Conservation (phyloP, 2,797 vertebrate species). For the Margarornis squamiger region DNA sequence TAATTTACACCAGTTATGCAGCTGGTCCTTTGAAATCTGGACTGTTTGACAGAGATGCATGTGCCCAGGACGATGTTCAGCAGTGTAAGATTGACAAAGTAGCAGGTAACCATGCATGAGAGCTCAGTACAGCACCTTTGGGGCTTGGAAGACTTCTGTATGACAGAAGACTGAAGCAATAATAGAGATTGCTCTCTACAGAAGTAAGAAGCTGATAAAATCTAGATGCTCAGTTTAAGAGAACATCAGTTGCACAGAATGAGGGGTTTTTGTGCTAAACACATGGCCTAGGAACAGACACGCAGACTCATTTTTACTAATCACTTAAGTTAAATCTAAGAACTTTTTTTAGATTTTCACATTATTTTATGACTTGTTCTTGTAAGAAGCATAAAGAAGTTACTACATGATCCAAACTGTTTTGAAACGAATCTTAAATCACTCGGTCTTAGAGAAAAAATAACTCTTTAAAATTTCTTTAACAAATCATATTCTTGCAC, state of each 20-base stretch:
- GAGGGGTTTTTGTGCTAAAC: background rate
- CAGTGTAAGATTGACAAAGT: background rate
- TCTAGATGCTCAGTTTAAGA: background rate
- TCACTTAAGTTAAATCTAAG: background rate
- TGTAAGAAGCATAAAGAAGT: background rate
- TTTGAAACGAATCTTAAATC: background rate
- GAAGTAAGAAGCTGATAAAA: background rate
- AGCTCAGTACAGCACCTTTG: background rate
- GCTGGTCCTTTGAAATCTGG: constrained; percentile 3
- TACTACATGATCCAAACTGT: background rate
- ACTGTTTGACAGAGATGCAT: background rate
- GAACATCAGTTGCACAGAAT: background rate
- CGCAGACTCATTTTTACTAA: background rate
- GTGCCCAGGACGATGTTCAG: too few species aligned
- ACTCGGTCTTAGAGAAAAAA: background rate
- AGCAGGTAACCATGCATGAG: background rate
- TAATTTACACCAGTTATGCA: background rate
- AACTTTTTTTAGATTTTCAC: background rate
- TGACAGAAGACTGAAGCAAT: background rate
- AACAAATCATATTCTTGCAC: background rate
- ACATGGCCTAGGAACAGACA: background rate
- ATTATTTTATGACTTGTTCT: background rate
- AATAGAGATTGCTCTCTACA: background rate
- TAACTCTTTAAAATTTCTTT: background rate
- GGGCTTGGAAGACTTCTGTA: background rate